Conservation (phyloP, 1,140 invertebrate genomes). For the Lepidurus packardi region DNA sequence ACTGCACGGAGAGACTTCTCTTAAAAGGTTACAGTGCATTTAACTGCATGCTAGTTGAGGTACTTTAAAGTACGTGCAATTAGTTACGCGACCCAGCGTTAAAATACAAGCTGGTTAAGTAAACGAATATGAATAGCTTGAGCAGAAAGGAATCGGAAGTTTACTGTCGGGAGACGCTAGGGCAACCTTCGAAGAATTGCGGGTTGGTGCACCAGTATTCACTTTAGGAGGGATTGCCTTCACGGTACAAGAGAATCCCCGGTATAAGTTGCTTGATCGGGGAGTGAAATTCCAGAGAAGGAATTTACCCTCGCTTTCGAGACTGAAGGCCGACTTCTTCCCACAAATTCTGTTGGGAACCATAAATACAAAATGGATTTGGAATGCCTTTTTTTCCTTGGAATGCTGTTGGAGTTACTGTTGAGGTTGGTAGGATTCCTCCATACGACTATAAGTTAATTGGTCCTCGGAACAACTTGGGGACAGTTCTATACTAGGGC, state of each 20-base stretch:
- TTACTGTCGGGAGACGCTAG: background rate
- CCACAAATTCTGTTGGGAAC: background rate
- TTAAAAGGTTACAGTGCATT: background rate
- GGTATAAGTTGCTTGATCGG: background rate
- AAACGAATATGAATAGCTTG: too few species aligned
- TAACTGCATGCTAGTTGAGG: background rate
- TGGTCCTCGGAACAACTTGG: background rate
- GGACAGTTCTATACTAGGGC: background rate
- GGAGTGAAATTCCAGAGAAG: background rate
- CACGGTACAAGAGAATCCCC: background rate
- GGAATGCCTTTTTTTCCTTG: too few species aligned
- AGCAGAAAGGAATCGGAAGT: background rate
- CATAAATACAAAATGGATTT: background rate
- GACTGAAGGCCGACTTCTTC: background rate
- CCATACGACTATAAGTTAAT: background rate
- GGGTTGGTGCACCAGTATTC: background rate
- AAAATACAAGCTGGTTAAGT: too few species aligned
- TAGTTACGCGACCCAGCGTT: too few species aligned
- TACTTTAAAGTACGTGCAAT: too few species aligned
- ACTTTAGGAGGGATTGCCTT: background rate
- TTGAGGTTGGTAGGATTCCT: constrained; percentile 11
- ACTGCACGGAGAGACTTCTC: background rate
- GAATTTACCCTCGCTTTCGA: background rate
- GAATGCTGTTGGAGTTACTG: background rate
- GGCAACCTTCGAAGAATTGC: background rate